These are phyloP conservation scores for Perodicticus potto DNA, from an alignment of 2,797 vertebrate species.

Conservation along the genomic window DNA sequence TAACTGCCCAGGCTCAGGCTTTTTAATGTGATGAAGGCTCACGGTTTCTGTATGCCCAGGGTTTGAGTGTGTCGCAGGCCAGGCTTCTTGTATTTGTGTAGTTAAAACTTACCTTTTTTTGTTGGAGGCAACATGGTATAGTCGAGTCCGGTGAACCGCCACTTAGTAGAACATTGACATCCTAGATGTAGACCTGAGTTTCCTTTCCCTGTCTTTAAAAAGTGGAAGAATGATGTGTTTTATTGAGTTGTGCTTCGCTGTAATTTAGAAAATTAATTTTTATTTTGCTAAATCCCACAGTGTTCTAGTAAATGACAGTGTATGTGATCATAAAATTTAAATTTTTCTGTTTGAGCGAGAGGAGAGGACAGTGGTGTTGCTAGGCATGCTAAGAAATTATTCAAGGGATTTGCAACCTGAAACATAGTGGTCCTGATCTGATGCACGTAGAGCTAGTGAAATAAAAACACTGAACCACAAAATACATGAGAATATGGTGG, in stretches of 20 bases:
- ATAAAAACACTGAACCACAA: slow-evolving; percentile 22
- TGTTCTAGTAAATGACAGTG: slow-evolving; percentile 6
- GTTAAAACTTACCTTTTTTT: not conserved
- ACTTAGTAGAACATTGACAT: not conserved
- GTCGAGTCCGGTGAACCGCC: not conserved
- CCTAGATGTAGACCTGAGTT: not conserved
- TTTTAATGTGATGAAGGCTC: not conserved
- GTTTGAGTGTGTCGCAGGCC: not conserved
- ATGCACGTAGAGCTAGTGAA: not conserved
- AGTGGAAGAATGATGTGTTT: not conserved
- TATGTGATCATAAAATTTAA: not conserved
- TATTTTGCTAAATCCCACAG: not conserved
- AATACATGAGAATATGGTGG: not conserved
- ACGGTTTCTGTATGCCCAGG: not conserved
- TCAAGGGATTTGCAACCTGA: not conserved
- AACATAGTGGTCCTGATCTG: not conserved
- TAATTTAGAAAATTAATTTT: slow-evolving; percentile 27
- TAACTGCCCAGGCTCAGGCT: not conserved
- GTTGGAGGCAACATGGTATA: not conserved
- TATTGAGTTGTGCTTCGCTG: not conserved
- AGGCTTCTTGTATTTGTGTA: not conserved
- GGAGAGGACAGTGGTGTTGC: not conserved
- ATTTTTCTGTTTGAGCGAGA: not conserved
- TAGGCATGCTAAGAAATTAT: not conserved
- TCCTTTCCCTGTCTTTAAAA: not conserved